Conservation (phyloP, 1,140 invertebrate genomes). For the Leptinotarsa defecta region DNA sequence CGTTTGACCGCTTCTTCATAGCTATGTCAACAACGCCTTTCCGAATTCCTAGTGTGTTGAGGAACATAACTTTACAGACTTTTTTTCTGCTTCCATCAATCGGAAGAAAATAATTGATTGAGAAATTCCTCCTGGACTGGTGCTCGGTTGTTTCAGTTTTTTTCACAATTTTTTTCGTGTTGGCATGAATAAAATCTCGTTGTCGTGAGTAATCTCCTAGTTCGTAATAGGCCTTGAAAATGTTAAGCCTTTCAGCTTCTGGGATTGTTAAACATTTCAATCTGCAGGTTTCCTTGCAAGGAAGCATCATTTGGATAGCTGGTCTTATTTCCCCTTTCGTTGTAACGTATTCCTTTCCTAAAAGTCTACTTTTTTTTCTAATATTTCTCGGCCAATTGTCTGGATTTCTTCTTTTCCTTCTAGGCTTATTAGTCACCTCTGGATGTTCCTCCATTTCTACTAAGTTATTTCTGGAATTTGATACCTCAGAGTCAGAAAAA, state of each 20-base stretch:
- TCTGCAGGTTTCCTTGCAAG: conserved; percentile 13
- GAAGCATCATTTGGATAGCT: conserved; percentile 11
- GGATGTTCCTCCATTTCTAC: conserved; percentile 7
- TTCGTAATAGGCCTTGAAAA: conserved; percentile 9
- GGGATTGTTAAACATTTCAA: conserved; percentile 16
- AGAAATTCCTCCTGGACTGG: conserved; percentile 21
- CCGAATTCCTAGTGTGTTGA: conserved; percentile 4
- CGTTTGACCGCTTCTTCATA: conserved; percentile 20
- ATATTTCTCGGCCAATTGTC: conserved; percentile 19
- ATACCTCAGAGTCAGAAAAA: background rate
- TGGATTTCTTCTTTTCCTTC: conserved; percentile 15
- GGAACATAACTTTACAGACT: conserved; percentile 16
- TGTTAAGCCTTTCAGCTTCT: conserved; percentile 1
- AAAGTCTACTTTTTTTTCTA: conserved; percentile 19
- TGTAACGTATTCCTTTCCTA: conserved; percentile 23
- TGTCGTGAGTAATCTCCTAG: conserved; percentile 12
- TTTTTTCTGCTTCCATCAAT: background rate
- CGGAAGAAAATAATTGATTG: conserved; percentile 23
- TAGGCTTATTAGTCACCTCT: conserved; percentile 19
- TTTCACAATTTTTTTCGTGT: conserved; percentile 5
- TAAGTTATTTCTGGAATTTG: conserved; percentile 12
- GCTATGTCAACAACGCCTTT: background rate
- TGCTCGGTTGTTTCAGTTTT: conserved; percentile 17
- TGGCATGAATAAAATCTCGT: conserved; percentile 25
- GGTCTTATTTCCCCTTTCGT: conserved; percentile 12